Base-by-base conservation (phyloP, 2,797 vertebrate species). In the Cryptoprocta ferox region DNA sequence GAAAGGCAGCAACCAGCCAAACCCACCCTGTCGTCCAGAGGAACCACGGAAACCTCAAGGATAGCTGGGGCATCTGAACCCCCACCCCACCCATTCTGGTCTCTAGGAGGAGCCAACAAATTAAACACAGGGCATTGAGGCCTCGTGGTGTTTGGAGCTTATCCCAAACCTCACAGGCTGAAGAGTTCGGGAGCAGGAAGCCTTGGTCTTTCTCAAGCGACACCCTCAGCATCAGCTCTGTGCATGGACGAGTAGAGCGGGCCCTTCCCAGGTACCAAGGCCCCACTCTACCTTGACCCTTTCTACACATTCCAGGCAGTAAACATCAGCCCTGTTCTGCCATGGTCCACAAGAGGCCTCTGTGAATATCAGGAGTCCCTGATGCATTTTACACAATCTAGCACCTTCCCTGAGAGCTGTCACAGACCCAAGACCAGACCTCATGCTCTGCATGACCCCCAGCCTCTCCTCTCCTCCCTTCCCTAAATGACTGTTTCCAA, bases 181-280 rank as follows among this genome's bases (percentile, higher is more conserved):
- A 61, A 13, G 56, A 79, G 21, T 76, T n/a, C 42, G 15, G 45
- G 19, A 71, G 45, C 26, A 9, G 0, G 39, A 90, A n/a, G 59
- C 11, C 13, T 39, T 21, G 32, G 2, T 35, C 21, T 50, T 70
- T 39, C n/a, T 71, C 12, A 32, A 65, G 15, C 45, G 15, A 70
- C 3, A 16, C 11, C 50, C 70, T 56, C 6, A 9, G 18, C 24
- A 24, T 32, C 37, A 37, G 70, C 39, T 68, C 61, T 28, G 32
- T 59, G 61, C 19, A 12, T 6, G 0, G 2, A 71, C 1, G 1
- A n/a, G 28, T 1, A 9, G 59, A 10, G 18, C n/a, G 6, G 42
- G 26, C 35, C 15, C 3, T n/a, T 82, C 37, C 18, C 10, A 75
- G 8, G 71, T 63, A 19, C 50, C 50, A n/a, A 0, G 2, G 45